Conservation (phyloP, 1,140 invertebrate genomes). For the Dysdera silvatica region DNA sequence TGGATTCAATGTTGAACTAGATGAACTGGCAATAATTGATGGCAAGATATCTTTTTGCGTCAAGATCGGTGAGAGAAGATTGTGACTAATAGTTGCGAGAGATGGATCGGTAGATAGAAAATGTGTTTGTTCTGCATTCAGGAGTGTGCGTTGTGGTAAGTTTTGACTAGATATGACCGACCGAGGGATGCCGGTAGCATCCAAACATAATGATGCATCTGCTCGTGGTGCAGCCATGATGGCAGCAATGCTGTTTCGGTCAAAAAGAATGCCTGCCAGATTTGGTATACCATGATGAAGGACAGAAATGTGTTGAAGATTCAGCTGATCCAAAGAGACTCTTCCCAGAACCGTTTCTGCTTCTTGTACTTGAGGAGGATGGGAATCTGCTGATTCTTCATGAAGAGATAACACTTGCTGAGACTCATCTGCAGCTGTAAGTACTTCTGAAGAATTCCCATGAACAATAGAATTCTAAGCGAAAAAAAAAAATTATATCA, state of each 20-base stretch:
- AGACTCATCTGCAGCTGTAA: neutral
- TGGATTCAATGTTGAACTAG: constrained; percentile 9
- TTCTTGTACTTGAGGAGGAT: constrained; percentile 12
- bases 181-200: constrained; percentile 18
- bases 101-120: constrained; percentile 16
- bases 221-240: constrained; percentile 9
- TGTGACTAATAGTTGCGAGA: constrained; percentile 5
- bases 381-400: constrained; percentile 26
- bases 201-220: constrained; percentile 16
- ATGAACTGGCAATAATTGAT: constrained; percentile 24
- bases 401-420: constrained; percentile 13
- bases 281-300: constrained; percentile 6
- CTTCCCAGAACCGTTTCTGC: constrained; percentile 6
- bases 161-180: constrained; percentile 20
- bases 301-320: constrained; percentile 22
- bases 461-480: neutral
- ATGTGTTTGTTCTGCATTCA: constrained; percentile 16
- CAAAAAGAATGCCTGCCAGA: constrained; percentile 5
- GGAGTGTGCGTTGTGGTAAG: constrained; percentile 15
- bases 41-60: constrained; percentile 22
- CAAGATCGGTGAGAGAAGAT: constrained; percentile 13
- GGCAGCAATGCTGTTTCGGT: constrained; percentile 19
- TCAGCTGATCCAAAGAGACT: constrained; percentile 18
- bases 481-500: neutral
- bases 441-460: constrained; percentile 13